Evolutionary conservation across 2,113 vertebrate genomes (phyloP), one percentile per base, ranked within the genome.

Genomic region (Numenius arquata): DNA sequence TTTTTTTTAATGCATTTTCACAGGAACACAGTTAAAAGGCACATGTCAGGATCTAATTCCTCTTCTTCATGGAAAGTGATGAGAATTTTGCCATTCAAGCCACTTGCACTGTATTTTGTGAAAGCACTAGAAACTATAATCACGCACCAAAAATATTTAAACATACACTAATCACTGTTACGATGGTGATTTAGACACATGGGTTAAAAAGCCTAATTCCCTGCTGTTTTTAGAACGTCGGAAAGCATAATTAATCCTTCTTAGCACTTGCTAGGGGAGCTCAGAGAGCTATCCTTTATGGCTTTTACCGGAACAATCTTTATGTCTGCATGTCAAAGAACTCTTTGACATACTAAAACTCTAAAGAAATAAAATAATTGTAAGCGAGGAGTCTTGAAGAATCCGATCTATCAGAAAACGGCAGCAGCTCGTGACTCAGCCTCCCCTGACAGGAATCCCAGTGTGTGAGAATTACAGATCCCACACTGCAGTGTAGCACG

Each of bases 381-480:
- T 18, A 81, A 85, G 68, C 38, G 81, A 76, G 63, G 59, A 11
- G 75, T 58, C 78, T 47, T 71, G 89, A 97, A 96, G 43, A 77
- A 82, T 87, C 72, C 2, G 5, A 62, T 74, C 77, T 70, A 88
- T 14, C 71, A 65, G 88, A 68, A 94, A 95, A 22, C 83, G 92
- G 66, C 74, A 93, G 74, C 67, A 93, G 90, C 73, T 67, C 56
- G 88, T 97, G 95, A 96, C 84, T 97, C 97, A 96, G 90, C 89
- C 71, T 86, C 36, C 72, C 58, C 50, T 68, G 78, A 95, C 89
- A 89, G 88, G 77, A 90, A 96, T 92, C 40, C 71, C 83, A 78
- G 83, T 80, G 78, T 89, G 77, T 85, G 91, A 77, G 81, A 96
- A 85, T 78, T 95, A 82, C 68, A 77, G 85, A 89, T 94, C 94